Evolutionary conservation across 2,113 vertebrate genomes (phyloP), one percentile per base, ranked within the genome.

Genomic region (Casuarius casuarius): DNA sequence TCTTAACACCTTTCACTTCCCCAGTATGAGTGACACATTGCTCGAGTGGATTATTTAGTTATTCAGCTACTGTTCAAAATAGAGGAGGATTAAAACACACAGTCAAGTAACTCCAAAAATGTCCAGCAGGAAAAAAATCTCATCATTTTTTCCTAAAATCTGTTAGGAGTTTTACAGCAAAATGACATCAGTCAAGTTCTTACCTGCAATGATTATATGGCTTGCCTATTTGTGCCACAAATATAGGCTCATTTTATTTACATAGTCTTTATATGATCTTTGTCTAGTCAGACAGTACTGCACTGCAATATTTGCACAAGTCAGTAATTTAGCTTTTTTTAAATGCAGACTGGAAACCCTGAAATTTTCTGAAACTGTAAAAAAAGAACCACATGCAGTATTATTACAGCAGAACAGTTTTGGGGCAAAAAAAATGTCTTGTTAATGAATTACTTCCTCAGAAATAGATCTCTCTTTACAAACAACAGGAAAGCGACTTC

Each of bases 81-180:
- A 91, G 90, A 87, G 72, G 63, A 87, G 38, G 84, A 94, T 96
- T 96, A 96, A 94, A 89, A 89, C 74, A 86, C 71, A 76, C 82
- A 92, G 35, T 76, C 63, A 87, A 76, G 19, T 31, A 95, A 94
- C 54, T 87, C 63, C 20, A 83, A 51, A 83, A 94, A 83, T 65
- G 82, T 87, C 35, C 78, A 92, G 22, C n/a, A 17, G 65, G 59
- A n/a, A 63, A 85, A 83, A 93, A 66, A 65, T 10, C 72, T 92
- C 48, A 67, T 31, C 54, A 9, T 58, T 58, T 56, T 29, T 56
- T 56, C 54, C 11, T 42, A 2, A 94, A 82, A 96, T 94, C 59
- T 70, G 26, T 51, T 56, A 52, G 40, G 44, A 84, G 67, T 70
- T 90, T 86, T 88, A 91, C 2, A 87, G 71, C 29, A 83, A 85